A percentile compares a stretch with the other conserved stretches of the same genome.
Evolutionary conservation across 2,888 invertebrate species (phyloP).

Genomic region (Phlogophora meticulosa): DNA sequence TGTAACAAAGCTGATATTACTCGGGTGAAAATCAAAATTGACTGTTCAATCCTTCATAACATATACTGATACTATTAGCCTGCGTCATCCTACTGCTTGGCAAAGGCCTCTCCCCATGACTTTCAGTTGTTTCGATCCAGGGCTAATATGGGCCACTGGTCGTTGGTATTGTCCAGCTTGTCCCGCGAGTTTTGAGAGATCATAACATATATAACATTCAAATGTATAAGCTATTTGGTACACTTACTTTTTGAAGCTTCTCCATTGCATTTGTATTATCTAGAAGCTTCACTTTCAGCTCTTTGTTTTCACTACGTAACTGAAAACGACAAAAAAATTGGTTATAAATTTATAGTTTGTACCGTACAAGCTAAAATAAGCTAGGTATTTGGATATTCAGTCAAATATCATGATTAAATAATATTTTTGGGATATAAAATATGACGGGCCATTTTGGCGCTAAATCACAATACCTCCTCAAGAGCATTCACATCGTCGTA

Average conservation of each 20-base stretch:
- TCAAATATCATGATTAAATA: background rate
- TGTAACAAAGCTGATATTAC: constrained; percentile 3
- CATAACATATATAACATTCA: too few species aligned
- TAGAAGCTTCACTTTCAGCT: constrained; percentile 79
- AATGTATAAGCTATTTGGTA: background rate
- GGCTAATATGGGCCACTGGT: too few species aligned
- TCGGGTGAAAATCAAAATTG: background rate
- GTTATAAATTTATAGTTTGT: background rate
- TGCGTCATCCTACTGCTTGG: too few species aligned
- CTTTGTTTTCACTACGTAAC: constrained; percentile 82
- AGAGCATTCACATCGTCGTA: constrained; percentile 79
- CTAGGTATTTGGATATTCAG: background rate
- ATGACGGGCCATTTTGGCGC: constrained; percentile 78
- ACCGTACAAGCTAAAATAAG: background rate
- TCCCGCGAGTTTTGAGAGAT: background rate
- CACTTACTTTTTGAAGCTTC: constrained; percentile 84
- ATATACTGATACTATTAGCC: too few species aligned
- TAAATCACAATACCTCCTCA: constrained; percentile 81
- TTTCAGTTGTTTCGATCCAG: too few species aligned
- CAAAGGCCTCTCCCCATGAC: too few species aligned
- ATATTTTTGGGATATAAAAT: background rate
- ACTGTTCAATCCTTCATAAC: background rate
- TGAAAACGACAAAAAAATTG: constrained; percentile 63
- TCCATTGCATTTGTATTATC: constrained; percentile 75
- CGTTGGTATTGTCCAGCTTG: background rate